Conservation (phyloP, 2,113 vertebrate species). For the Periophthalmus modestus region DNA sequence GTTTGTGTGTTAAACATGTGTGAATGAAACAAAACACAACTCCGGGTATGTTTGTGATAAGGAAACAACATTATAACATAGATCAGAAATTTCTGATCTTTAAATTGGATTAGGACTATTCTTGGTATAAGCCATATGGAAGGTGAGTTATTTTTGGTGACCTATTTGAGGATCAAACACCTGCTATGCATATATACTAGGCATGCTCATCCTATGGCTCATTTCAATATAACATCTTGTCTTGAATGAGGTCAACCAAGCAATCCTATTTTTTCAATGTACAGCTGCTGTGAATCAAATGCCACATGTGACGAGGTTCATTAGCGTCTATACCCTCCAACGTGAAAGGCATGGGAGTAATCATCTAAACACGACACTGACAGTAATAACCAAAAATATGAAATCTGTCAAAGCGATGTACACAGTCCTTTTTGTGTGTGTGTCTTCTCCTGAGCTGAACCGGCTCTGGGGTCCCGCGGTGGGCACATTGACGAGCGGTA, state of each 20-base stretch:
- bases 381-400: not conserved
- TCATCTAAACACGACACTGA: not conserved
- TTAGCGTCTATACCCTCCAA: conserved; percentile 11
- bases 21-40: no score
- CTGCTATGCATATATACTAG: not conserved
- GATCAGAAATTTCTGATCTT: no score
- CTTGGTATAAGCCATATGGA: not conserved
- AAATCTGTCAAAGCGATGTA: not conserved
- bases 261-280: conserved; percentile 17
- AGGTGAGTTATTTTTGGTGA: not conserved
- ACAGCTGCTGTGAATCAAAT: conserved; percentile 11
- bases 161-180: not conserved
- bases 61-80: no score
- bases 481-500: conserved; percentile 75
- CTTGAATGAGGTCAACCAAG: conserved; percentile 28
- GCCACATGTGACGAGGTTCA: conserved; percentile 17
- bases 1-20: no score
- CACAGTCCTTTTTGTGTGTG: not conserved
- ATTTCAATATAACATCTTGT: not conserved
- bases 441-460: conserved; percentile 45
- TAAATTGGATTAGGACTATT: not conserved
- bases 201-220: not conserved
- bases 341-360: not conserved
- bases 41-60: no score
- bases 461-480: conserved; percentile 57